Evolutionary conservation across 2,888 invertebrate species (phyloP).

Genomic region (Drosophila testacea): DNA sequence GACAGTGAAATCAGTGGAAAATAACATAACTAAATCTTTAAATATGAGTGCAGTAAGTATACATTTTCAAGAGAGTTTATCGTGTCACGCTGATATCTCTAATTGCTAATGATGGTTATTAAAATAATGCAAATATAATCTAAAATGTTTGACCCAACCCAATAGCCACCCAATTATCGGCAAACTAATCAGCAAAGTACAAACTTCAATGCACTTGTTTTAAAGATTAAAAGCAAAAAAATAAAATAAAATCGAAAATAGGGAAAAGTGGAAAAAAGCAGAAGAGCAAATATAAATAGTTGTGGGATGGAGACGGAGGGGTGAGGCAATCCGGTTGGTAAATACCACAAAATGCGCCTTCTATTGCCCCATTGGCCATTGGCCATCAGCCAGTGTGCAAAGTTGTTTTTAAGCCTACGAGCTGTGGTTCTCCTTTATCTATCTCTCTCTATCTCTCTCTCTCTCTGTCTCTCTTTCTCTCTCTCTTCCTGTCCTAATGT

Average conservation of each 20-base stretch:
- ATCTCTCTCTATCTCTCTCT: background rate
- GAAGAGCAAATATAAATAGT: slow-evolving; percentile 4
- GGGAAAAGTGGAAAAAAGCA: background rate
- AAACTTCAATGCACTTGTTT: slow-evolving; percentile 71
- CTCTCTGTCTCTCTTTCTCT: too few species aligned
- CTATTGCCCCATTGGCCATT: slow-evolving; percentile 31
- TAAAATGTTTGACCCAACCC: slow-evolving; percentile 2
- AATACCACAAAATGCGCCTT: slow-evolving; percentile 58
- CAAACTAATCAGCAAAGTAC: slow-evolving; percentile 63
- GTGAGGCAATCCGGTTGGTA: slow-evolving; percentile 33
- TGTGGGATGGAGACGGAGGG: too few species aligned
- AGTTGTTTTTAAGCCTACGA: slow-evolving; percentile 76
- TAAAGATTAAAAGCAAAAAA: slow-evolving; percentile 65
- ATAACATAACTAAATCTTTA: background rate
- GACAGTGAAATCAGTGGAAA: background rate
- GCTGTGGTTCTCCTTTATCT: slow-evolving; percentile 26
- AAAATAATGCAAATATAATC: slow-evolving; percentile 13
- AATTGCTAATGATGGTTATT: slow-evolving; percentile 9
- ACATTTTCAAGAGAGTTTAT: too few species aligned
- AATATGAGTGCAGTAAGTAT: background rate
- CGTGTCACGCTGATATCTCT: background rate
- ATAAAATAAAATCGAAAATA: background rate
- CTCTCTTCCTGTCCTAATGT: too few species aligned
- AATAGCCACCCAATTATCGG: slow-evolving; percentile 39
- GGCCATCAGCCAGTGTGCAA: slow-evolving; percentile 40